phyloP scores from a whole-genome alignment of 2,797 vertebrate genomes.

The Todus mexicanus region DNA sequence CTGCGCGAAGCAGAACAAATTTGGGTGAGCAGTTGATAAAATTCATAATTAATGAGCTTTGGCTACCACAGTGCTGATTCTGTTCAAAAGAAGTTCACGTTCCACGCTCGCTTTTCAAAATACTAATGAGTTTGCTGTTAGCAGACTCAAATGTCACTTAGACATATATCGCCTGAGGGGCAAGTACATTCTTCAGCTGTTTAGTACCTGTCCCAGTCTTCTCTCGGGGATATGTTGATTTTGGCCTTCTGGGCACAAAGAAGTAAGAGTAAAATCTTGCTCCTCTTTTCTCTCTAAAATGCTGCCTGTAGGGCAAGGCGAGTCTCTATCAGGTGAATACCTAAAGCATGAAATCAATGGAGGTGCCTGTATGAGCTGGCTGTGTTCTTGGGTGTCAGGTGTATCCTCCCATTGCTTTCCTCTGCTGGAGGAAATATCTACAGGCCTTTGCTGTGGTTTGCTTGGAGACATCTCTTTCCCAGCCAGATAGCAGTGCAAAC shows the following conservation, averaged over 20 bases:
- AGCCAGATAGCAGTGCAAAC: not conserved
- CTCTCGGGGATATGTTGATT: not conserved
- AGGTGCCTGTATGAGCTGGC: not conserved
- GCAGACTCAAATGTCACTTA: not conserved
- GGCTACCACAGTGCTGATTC: not conserved
- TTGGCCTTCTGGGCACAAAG: not conserved
- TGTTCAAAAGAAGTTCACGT: not conserved
- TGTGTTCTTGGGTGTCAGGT: not conserved
- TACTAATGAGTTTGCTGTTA: not conserved
- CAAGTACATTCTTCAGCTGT: slow-evolving; percentile 2
- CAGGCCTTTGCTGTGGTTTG: not conserved
- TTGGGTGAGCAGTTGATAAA: not conserved
- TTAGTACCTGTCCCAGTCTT: not conserved
- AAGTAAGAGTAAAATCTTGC: not conserved
- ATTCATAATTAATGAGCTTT: slow-evolving; percentile 54
- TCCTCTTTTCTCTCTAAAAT: not conserved
- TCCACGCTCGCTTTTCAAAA: not conserved
- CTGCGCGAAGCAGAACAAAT: not conserved
- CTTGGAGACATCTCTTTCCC: not conserved
- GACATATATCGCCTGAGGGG: not conserved
- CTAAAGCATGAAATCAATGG: not conserved
- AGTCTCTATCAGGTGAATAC: not conserved
- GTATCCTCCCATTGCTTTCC: not conserved
- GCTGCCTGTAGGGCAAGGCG: not conserved
- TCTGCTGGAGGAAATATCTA: not conserved